Evolutionary conservation across 2,888 invertebrate genomes (phyloP).

Genomic region (Altica lythri): DNA sequence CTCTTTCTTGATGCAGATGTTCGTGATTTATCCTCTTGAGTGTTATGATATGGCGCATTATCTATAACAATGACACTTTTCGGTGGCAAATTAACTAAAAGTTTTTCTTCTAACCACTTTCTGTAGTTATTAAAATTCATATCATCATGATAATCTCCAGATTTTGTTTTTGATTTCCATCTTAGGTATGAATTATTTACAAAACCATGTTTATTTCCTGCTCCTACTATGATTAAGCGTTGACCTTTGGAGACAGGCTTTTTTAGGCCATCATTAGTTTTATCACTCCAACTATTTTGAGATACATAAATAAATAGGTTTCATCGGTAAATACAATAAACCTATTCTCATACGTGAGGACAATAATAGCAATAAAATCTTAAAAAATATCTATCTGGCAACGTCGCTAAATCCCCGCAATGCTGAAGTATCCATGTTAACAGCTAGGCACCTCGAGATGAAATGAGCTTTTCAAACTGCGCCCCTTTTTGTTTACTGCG

Average conservation of each 20-base stretch:
- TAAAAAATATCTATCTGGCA: too few species aligned
- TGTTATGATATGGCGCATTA: conserved; percentile 6
- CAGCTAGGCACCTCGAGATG: too few species aligned
- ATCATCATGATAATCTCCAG: neutral
- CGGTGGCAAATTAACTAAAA: too few species aligned
- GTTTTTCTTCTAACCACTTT: too few species aligned
- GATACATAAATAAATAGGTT: neutral
- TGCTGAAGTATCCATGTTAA: too few species aligned
- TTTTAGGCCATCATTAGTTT: neutral
- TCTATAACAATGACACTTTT: neutral
- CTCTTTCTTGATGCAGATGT: too few species aligned
- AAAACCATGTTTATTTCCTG: neutral
- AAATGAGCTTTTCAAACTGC: too few species aligned
- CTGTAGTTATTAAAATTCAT: neutral
- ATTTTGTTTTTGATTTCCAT: neutral
- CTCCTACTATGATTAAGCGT: neutral
- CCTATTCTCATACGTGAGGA: neutral
- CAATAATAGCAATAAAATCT: too few species aligned
- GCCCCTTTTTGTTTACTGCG: too few species aligned
- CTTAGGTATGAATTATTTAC: too few species aligned
- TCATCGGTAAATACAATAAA: neutral
- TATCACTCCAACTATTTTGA: neutral
- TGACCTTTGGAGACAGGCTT: neutral
- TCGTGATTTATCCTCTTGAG: conserved; percentile 4
- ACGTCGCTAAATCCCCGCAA: too few species aligned